Percentiles rank a stretch among this genome's conserved stretches.
phyloP scores from a whole-genome alignment of 2,797 vertebrate genomes.

The Pipistrellus kuhlii region DNA sequence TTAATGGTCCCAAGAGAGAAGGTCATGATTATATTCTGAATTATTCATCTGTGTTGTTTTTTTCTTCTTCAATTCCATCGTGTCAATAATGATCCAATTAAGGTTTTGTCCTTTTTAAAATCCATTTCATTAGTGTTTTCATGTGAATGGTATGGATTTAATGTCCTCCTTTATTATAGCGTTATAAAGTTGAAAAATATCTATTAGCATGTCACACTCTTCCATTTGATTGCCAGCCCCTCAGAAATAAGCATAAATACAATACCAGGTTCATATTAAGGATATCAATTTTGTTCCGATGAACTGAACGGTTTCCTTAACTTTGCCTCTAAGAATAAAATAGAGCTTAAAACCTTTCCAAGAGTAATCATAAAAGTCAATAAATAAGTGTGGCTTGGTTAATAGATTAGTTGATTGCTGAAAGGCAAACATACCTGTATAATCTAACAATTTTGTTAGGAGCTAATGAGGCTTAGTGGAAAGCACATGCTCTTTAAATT shows the following conservation, averaged over 20 bases:
- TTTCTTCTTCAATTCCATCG: conserved; percentile 20
- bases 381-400: conserved; percentile 30
- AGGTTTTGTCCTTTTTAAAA: conserved; percentile 1
- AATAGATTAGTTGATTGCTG: neutral
- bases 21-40: neutral
- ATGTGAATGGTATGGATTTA: neutral
- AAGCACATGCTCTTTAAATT: conserved; percentile 26
- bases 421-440: neutral
- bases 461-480: conserved; percentile 6
- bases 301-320: neutral
- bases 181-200: conserved; percentile 3
- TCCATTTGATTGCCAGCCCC: neutral
- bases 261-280: neutral
- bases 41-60: neutral
- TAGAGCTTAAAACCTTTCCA: neutral
- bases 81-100: conserved; percentile 18
- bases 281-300: conserved; percentile 11
- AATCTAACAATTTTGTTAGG: conserved; percentile 44
- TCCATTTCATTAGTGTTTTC: conserved; percentile 41
- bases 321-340: neutral
- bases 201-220: neutral
- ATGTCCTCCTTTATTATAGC: neutral
- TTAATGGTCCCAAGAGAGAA: neutral
- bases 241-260: neutral
- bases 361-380: neutral